Percentiles rank a stretch among this genome's conserved stretches.
Evolutionary conservation across 2,113 vertebrate species (phyloP).

Genomic region (Hippocampus comes): DNA sequence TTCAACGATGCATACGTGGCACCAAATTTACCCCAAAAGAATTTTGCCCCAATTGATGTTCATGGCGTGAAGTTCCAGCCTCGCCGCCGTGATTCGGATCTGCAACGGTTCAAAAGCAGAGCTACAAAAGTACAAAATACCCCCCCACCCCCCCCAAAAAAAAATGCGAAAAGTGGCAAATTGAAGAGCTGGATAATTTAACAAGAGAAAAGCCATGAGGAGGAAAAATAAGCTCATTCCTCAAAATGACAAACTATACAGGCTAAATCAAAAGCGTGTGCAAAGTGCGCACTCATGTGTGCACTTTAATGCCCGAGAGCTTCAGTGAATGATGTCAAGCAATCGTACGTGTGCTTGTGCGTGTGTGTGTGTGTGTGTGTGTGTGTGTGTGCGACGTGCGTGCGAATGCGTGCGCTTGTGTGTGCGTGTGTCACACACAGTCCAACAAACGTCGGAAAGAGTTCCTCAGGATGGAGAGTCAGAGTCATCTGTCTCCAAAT

Average conservation of each 20-base stretch:
- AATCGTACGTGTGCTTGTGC: conserved; percentile 6
- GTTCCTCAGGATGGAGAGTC: conserved; percentile 34
- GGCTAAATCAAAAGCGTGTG: conserved; percentile 22
- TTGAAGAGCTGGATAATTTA: conserved; percentile 13
- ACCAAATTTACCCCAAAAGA: not conserved
- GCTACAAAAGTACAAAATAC: not conserved
- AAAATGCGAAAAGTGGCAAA: not conserved
- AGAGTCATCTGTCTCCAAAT: conserved; percentile 38
- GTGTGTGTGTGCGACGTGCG: conserved; percentile 13
- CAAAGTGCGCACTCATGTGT: conserved; percentile 45
- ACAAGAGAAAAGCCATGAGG: conserved; percentile 11
- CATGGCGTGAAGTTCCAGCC: not conserved
- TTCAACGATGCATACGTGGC: not conserved
- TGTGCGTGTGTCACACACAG: not conserved
- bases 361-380: conserved; percentile 20
- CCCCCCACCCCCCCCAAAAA: not conserved
- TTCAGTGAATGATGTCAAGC: conserved; percentile 19
- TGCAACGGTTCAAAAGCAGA: not conserved
- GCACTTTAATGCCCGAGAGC: conserved; percentile 42
- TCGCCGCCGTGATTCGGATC: not conserved
- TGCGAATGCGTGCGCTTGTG: not conserved
- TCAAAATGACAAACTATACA: not conserved
- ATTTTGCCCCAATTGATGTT: not conserved
- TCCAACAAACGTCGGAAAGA: conserved; percentile 41
- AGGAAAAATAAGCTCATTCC: conserved; percentile 8